A percentile compares a stretch with the other conserved stretches of the same genome.
Conservation (phyloP, 2,113 vertebrate species). For the Hippocampus guttulatus region DNA sequence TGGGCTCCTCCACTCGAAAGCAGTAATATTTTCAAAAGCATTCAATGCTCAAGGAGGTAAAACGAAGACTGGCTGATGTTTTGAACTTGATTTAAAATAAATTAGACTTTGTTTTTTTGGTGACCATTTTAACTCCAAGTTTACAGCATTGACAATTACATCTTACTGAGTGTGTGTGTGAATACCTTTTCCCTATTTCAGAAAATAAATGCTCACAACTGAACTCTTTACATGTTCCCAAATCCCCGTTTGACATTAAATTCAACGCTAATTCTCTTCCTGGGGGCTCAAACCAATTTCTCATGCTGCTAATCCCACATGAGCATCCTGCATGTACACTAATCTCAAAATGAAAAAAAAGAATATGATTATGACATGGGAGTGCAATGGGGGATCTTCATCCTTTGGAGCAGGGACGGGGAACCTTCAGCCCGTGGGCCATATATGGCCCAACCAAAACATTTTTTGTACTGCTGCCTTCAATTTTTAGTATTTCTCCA, state of each 20-base stretch:
- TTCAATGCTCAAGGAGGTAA: neutral
- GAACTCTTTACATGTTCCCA: constrained; percentile 1
- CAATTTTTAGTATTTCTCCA: no score
- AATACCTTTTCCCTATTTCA: neutral
- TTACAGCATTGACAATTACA: neutral
- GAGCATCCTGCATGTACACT: constrained; percentile 30
- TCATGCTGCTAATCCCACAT: constrained; percentile 38
- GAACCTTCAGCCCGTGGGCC: neutral
- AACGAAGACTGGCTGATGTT: neutral
- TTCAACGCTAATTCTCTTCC: constrained; percentile 28
- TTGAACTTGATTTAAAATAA: neutral
- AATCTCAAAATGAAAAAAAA: constrained; percentile 46
- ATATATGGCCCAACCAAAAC: neutral
- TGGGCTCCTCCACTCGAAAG: neutral
- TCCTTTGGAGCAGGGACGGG: neutral
- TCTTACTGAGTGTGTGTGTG: neutral
- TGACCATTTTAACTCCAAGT: neutral
- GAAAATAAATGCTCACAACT: constrained; percentile 9
- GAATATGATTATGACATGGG: constrained; percentile 16
- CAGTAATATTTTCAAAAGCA: neutral
- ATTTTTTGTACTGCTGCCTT: no score
- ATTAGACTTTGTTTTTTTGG: neutral
- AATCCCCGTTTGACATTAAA: constrained; percentile 41
- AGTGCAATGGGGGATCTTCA: neutral
- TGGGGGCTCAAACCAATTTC: constrained; percentile 42